Evolutionary conservation across 2,888 invertebrate species (phyloP).

Genomic region (Abscondita cerata): DNA sequence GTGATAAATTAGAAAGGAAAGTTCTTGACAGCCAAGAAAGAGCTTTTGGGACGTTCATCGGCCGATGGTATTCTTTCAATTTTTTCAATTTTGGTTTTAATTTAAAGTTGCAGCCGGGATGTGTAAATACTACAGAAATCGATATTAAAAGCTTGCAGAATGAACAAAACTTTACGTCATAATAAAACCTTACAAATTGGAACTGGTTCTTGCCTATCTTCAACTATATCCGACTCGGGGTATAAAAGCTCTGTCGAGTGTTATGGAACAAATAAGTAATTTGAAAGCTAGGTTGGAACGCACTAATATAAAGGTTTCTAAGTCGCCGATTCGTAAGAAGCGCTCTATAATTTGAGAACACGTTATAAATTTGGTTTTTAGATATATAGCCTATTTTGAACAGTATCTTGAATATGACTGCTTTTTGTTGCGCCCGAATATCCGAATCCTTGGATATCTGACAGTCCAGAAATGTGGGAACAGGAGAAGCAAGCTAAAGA

Average conservation of each 20-base stretch:
- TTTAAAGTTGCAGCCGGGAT: slow-evolving; percentile 76
- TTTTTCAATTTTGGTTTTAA: no score
- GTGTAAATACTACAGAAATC: slow-evolving; percentile 98
- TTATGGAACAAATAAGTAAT: slow-evolving; percentile 72
- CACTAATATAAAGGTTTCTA: slow-evolving; percentile 88
- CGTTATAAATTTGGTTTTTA: slow-evolving; percentile 52
- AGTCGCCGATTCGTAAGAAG: slow-evolving; percentile 88
- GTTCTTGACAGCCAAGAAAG: slow-evolving; percentile 98
- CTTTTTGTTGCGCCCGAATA: slow-evolving; percentile 89
- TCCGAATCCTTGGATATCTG: slow-evolving; percentile 96
- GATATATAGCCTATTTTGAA: slow-evolving; percentile 90
- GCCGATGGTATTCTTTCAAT: slow-evolving; percentile 78
- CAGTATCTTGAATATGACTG: slow-evolving; percentile 97
- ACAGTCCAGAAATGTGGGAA: slow-evolving; percentile 97
- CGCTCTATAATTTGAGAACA: not conserved
- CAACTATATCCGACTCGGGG: slow-evolving; percentile 58
- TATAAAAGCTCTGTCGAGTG: slow-evolving; percentile 55
- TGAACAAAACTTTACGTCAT: slow-evolving; percentile 60
- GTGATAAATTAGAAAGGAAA: slow-evolving; percentile 97
- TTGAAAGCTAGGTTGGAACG: slow-evolving; percentile 83
- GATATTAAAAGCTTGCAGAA: slow-evolving; percentile 94
- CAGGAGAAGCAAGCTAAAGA: slow-evolving; percentile 93
- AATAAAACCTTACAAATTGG: slow-evolving; percentile 58
- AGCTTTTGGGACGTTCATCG: slow-evolving; percentile 99
- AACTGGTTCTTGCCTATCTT: slow-evolving; percentile 64